phyloP scores from a whole-genome alignment of 2,113 vertebrate genomes.

The Carlito syrichta region DNA sequence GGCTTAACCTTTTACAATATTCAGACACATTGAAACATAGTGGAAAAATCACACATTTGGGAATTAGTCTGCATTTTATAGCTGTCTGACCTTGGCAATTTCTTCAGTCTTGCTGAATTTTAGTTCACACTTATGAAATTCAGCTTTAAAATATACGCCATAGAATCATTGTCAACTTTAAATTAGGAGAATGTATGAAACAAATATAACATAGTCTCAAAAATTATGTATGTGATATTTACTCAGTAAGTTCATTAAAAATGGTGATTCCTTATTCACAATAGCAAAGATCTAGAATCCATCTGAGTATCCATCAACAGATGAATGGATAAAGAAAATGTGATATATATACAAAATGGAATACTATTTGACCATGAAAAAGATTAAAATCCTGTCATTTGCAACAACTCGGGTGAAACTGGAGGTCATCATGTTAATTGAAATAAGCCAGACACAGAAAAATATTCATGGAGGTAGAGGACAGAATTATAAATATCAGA shows the following conservation, averaged over 20 bases:
- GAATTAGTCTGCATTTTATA: background rate
- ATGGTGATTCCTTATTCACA: background rate
- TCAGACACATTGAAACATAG: background rate
- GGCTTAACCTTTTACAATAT: conserved; percentile 39
- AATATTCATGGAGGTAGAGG: background rate
- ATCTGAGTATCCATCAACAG: background rate
- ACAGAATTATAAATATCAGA: background rate
- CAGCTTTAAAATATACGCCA: background rate
- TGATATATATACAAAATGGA: background rate
- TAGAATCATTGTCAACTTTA: background rate
- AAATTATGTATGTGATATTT: background rate
- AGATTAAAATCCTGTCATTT: background rate
- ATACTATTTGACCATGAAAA: background rate
- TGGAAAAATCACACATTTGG: conserved; percentile 20
- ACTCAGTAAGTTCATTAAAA: background rate
- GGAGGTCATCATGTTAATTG: background rate
- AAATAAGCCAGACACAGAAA: background rate
- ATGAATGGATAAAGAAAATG: background rate
- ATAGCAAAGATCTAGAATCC: background rate
- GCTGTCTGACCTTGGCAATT: background rate
- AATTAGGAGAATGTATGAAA: background rate
- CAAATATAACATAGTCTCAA: background rate
- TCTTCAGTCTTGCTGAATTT: background rate
- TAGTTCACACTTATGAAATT: background rate
- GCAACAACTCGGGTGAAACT: background rate